phyloP scores from a whole-genome alignment of 1,140 invertebrate genomes.

The Whitmania pigra region DNA sequence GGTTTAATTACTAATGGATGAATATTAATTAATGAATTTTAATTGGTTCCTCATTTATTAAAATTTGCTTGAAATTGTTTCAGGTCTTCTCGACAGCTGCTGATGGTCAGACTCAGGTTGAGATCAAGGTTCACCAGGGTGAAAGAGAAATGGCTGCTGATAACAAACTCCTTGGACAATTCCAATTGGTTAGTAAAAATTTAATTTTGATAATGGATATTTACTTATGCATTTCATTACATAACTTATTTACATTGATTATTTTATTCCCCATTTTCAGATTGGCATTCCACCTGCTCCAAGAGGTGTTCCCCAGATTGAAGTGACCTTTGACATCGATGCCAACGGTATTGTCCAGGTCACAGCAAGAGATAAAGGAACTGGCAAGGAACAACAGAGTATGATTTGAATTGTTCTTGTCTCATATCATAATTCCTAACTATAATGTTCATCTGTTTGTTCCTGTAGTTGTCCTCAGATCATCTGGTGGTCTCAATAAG shows the following conservation, averaged over 20 bases:
- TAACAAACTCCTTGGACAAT: slow-evolving; percentile 86
- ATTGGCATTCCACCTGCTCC: slow-evolving; percentile 86
- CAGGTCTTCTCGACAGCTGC: slow-evolving; percentile 84
- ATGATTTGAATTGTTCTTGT: slow-evolving; percentile 34
- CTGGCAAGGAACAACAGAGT: slow-evolving; percentile 98
- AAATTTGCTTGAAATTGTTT: slow-evolving; percentile 8
- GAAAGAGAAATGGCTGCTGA: slow-evolving; percentile 89
- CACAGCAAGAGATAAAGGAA: slow-evolving; percentile 91
- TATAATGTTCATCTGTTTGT: not conserved
- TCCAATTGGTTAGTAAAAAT: slow-evolving; percentile 61
- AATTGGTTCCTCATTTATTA: not conserved
- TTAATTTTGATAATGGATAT: too few relatives aligned
- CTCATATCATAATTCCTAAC: too few relatives aligned
- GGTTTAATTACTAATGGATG: too few relatives aligned
- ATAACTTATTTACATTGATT: too few relatives aligned
- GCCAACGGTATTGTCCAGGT: slow-evolving; percentile 99
- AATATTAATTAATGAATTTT: too few relatives aligned
- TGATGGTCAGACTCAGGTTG: slow-evolving; percentile 84
- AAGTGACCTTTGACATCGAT: slow-evolving; percentile 99
- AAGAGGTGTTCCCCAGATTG: slow-evolving; percentile 81
- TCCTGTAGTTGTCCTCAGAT: slow-evolving; percentile 86
- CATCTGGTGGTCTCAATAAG: slow-evolving; percentile 93
- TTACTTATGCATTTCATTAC: too few relatives aligned
- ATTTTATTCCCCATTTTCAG: slow-evolving; percentile 30
- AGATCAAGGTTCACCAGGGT: slow-evolving; percentile 90